A percentile compares a stretch with the other conserved stretches of the same genome.
These are phyloP conservation scores for Chromis chromis DNA, from an alignment of 2,797 vertebrate genomes.

Conservation along the genomic window DNA sequence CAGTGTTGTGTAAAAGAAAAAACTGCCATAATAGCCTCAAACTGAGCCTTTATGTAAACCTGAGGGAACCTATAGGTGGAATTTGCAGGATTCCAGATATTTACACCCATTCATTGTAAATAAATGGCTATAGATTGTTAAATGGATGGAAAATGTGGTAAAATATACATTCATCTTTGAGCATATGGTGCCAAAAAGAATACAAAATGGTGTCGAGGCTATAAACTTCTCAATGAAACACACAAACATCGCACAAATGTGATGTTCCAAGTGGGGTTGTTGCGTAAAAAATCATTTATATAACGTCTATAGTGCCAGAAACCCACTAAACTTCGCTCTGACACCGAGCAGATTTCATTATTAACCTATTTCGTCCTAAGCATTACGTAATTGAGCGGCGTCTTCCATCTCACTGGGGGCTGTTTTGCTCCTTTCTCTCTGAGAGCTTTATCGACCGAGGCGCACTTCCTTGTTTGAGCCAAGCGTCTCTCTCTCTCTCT, in stretches of 20 bases:
- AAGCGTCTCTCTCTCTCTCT: conserved; percentile 29
- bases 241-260: not conserved
- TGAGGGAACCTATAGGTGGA: not conserved
- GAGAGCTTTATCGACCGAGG: conserved; percentile 53
- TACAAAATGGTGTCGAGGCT: not conserved
- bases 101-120: no score
- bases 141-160: not conserved
- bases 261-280: not conserved
- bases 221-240: no score
- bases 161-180: not conserved
- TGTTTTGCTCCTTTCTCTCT: conserved; percentile 60
- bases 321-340: fast-evolving
- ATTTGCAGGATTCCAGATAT: not conserved
- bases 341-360: not conserved
- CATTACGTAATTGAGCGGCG: conserved; percentile 82
- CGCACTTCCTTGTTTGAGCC: conserved; percentile 80
- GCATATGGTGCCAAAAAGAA: no score
- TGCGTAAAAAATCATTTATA: not conserved
- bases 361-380: conserved; percentile 27
- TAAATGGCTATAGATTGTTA: no score
- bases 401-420: conserved; percentile 44
- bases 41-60: not conserved
- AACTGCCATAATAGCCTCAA: not conserved
- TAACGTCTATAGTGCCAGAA: not conserved
- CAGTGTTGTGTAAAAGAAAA: conserved; percentile 9